Evolutionary conservation across 2,888 invertebrate genomes (phyloP).

Genomic region (Diogma glabrata): DNA sequence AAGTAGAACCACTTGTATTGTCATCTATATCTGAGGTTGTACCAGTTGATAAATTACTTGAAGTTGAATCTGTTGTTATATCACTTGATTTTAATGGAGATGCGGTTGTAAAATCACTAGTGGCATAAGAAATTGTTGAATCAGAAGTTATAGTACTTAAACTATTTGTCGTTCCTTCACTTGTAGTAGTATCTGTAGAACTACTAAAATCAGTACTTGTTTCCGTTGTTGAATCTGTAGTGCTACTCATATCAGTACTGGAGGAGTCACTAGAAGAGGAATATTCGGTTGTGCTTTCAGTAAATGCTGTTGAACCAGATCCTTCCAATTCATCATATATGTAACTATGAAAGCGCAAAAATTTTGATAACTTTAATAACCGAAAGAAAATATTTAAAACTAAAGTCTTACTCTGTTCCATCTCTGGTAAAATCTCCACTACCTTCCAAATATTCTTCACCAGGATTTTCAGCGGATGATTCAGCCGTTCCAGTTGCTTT

Average conservation of each 20-base stretch:
- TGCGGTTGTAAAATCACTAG: not conserved
- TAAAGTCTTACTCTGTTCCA: too few relatives aligned
- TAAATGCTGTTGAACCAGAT: not conserved
- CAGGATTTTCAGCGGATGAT: constrained; percentile 23
- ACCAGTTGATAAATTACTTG: not conserved
- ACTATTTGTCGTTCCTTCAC: not conserved
- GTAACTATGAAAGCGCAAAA: too few relatives aligned
- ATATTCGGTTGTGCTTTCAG: not conserved
- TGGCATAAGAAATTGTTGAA: not conserved
- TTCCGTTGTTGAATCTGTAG: not conserved
- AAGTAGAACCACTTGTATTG: not conserved
- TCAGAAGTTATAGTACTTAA: not conserved
- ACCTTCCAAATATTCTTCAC: constrained; percentile 23
- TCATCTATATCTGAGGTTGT: not conserved
- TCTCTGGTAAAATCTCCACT: not conserved
- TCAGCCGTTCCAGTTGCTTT: constrained; percentile 14
- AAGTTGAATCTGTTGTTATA: constrained; percentile 1
- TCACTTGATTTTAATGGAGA: not conserved
- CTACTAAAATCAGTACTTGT: not conserved
- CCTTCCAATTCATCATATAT: too few relatives aligned
- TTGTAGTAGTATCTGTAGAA: not conserved
- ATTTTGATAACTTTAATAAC: too few relatives aligned
- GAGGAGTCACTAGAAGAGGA: not conserved
- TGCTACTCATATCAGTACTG: not conserved
- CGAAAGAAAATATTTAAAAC: too few relatives aligned